Evolutionary conservation across 2,113 vertebrate species (phyloP).

Genomic region (Felis chaus): DNA sequence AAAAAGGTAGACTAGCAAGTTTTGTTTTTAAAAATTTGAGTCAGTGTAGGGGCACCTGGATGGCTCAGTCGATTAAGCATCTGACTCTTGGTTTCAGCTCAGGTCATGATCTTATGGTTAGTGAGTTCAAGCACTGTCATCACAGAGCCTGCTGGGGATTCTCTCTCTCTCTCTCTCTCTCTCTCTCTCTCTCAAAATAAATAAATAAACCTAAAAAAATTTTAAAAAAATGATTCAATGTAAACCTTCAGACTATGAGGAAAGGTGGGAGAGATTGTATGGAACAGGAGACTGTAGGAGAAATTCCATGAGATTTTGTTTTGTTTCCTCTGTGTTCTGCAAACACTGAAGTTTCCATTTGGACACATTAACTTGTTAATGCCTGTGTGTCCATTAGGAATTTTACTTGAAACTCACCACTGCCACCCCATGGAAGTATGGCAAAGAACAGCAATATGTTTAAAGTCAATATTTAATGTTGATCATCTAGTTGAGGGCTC

Average conservation of each 20-base stretch:
- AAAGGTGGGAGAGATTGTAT: neutral
- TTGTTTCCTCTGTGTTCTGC: neutral
- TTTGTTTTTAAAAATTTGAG: neutral
- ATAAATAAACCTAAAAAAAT: too few species aligned
- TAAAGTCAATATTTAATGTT: neutral
- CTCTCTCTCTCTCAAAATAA: too few species aligned
- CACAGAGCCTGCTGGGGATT: too few species aligned
- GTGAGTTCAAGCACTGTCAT: too few species aligned
- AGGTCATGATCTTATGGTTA: too few species aligned
- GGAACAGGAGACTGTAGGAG: neutral
- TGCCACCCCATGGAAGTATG: slow-evolving; percentile 21
- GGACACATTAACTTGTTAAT: neutral
- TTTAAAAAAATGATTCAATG: neutral
- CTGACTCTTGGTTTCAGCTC: too few species aligned
- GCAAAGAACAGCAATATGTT: neutral
- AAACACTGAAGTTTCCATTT: neutral
- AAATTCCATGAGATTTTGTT: neutral
- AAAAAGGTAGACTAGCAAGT: neutral
- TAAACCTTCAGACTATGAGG: neutral
- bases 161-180: too few species aligned
- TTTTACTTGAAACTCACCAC: neutral
- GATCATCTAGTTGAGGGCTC: neutral
- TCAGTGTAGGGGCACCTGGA: neutral
- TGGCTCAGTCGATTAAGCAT: too few species aligned
- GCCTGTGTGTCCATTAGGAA: neutral